phyloP scores from a whole-genome alignment of 2,113 vertebrate species.

The Clupea harengus region DNA sequence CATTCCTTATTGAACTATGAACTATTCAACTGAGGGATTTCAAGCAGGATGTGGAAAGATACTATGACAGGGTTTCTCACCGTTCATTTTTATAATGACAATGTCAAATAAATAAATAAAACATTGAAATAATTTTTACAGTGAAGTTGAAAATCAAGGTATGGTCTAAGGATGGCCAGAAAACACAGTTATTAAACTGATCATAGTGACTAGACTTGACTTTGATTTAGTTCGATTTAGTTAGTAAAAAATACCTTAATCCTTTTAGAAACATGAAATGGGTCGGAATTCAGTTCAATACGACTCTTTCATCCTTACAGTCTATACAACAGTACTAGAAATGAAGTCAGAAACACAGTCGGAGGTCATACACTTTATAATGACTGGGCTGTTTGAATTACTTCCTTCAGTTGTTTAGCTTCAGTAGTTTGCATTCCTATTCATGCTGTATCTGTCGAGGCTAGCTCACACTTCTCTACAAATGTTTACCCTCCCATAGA shows the following conservation, averaged over 20 bases:
- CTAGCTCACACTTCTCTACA: not conserved
- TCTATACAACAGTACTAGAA: not conserved
- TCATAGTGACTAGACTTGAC: too few species aligned
- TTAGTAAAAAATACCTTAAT: not conserved
- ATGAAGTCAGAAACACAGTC: not conserved
- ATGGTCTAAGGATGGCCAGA: too few species aligned
- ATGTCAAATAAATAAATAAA: too few species aligned
- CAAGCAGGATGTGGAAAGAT: too few species aligned
- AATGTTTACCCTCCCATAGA: not conserved
- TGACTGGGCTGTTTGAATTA: not conserved
- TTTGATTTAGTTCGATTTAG: not conserved
- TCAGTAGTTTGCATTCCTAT: not conserved
- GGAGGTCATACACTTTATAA: not conserved
- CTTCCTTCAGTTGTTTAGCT: not conserved
- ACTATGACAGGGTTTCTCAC: too few species aligned
- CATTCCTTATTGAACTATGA: too few species aligned
- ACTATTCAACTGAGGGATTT: too few species aligned
- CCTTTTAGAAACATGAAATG: not conserved
- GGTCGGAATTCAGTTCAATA: not conserved
- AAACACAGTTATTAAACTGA: too few species aligned
- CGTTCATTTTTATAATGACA: too few species aligned
- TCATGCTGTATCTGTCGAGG: not conserved
- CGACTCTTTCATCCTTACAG: too few species aligned
- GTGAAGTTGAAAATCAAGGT: too few species aligned
- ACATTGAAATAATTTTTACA: too few species aligned